Percentiles rank a stretch among this genome's conserved stretches.
phyloP scores from a whole-genome alignment of 2,797 vertebrate genomes.

The Falco cherrug region DNA sequence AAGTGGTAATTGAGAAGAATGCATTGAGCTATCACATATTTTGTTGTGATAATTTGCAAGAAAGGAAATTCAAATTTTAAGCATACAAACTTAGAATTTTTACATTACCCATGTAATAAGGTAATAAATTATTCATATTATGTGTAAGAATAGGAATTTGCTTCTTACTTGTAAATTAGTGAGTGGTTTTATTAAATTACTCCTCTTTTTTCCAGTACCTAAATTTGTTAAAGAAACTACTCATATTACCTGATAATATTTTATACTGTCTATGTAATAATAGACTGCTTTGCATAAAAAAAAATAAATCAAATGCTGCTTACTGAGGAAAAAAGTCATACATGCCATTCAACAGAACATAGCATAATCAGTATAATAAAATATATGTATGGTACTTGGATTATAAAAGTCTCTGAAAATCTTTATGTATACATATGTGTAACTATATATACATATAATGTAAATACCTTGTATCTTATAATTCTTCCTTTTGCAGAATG shows the following conservation, averaged over 20 bases:
- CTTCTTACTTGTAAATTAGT: neutral
- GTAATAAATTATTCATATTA: neutral
- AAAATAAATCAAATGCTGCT: neutral
- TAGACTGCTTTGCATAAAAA: neutral
- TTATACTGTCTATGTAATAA: neutral
- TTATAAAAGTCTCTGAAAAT: neutral
- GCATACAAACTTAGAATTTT: neutral
- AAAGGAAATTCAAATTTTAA: neutral
- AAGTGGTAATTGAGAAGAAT: neutral
- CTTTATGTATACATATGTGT: neutral
- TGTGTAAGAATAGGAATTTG: neutral
- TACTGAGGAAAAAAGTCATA: neutral
- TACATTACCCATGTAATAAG: neutral
- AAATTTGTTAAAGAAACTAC: neutral
- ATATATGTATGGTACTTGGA: neutral
- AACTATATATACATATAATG: neutral
- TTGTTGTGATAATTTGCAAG: neutral
- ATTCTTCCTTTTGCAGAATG: neutral
- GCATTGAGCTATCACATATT: neutral
- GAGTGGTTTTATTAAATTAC: neutral
- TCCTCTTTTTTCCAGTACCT: neutral
- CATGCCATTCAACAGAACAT: neutral
- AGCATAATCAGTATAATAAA: neutral
- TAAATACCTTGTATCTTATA: neutral
- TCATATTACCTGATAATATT: neutral